Base-by-base conservation (phyloP, 2,113 vertebrate genomes). In the Chloropsis hardwickii region DNA sequence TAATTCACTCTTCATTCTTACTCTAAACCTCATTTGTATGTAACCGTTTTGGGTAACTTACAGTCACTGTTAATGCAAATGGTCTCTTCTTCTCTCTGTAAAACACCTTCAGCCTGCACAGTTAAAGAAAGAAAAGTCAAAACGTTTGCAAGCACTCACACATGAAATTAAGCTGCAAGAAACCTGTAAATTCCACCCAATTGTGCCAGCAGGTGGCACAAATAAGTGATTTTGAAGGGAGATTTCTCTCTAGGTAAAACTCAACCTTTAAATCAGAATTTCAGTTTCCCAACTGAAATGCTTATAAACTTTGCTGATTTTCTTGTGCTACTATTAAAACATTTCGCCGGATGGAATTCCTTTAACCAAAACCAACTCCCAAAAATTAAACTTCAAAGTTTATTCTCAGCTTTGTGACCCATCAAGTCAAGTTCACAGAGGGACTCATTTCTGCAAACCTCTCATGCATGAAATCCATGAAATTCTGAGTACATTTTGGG, bases 31-130 rank as follows among this genome's bases (percentile, higher is more conserved):
- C 29, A 56, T 64, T 27, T 44, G 13, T 45, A 39, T 42, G 7
- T 28, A 56, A 53, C 10, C 35, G 7, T 58, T 64, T 20, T 42
- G 21, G 27, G 25, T 58, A 81, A 96, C 95, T 95, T 93, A 97
- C 96, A 27, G 71, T 0, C 67, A 35, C 60, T 77, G 25, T 90
- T 92, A 56, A 97, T 90, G 56, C 91, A 96, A 82, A 97, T 71
- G 3, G 94, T 96, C 45, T 92, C 58, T 57, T 97, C 96, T 92
- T 97, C 95, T 92, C 81, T 95, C 44, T 86, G 87, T 86, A 97
- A 71, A 92, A 97, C 44, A 73, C 96, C 96, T 93, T 97, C 96
- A 64, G 92, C 47, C 96, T 97, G 88, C 50, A 81, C 8, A 81
- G 51, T 54, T n/a, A 21, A 92, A 35, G 31, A 81, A 83, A 62